Evolutionary conservation across 2,797 vertebrate genomes (phyloP), one percentile per base, ranked within the genome.

Genomic region (Eospalax fontanierii): DNA sequence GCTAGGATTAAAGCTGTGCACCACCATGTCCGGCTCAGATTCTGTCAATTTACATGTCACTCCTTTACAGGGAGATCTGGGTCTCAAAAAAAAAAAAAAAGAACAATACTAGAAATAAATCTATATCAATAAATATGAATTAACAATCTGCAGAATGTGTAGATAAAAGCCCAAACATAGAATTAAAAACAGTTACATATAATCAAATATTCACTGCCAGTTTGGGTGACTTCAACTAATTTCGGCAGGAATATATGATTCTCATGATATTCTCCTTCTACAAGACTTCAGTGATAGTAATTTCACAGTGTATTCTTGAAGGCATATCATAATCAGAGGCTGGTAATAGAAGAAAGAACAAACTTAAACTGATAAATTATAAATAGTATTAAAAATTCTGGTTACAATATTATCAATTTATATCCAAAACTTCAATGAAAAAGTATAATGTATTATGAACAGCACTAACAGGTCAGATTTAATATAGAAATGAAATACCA

Each of bases 401-500:
- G 22, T 57, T 93, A 38, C 86, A 85, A 22, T 95, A 74, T 76
- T 54, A 85, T 61, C 91, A 74, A 40, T 40, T 71, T 75, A 28
- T 38, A 86, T 66, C 8, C 18, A 40, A 91, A 70, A 78, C 30
- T 71, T 16, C 59, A 54, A 35, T 66, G 61, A 57, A 89, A 63
- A 93, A 46, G 24, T 79, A 54, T 61, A 89, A 73, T 46, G 19
- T 91, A 35, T 46, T 46, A 63, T 89, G 43, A 89, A 46, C 2
- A 50, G 15, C 38, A 68, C 57, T 93, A 38, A 43, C 9, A 70
- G 54, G 26, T 75, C 74, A 6, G 4, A 8, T 65, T 88, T 91
- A 91, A 74, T 10, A 43, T 59, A 76, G 14, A 40, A 73, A 71
- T 76, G n/a, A 33, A 91, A 81, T 68, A 14, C 19, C 63, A 21